Evolutionary conservation across 2,888 invertebrate genomes (phyloP).

Genomic region (Arrhopalites spinosus): DNA sequence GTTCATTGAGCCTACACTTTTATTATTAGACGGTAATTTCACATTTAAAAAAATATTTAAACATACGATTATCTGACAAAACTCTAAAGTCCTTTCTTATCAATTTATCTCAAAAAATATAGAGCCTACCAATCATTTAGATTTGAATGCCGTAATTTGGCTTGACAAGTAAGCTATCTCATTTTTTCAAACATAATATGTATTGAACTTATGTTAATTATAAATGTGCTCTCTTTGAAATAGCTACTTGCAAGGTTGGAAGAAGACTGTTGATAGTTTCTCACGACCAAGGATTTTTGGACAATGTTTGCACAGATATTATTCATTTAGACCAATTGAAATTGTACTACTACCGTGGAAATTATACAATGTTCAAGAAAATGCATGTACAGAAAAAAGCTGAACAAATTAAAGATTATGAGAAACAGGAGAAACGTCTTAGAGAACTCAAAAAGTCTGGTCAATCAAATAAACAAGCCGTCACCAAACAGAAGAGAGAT

Average conservation of each 20-base stretch:
- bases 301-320: conserved; percentile 84
- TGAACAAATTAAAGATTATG: conserved; percentile 95
- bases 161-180: conserved; percentile 81
- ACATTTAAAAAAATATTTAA: no score
- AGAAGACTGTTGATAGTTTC: conserved; percentile 97
- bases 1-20: conserved; percentile 94
- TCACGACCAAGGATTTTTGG: conserved; percentile 99
- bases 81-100: no score
- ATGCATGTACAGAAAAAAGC: conserved; percentile 96
- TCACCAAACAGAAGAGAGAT: conserved; percentile 57
- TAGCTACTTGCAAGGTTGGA: conserved; percentile 92
- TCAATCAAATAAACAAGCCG: conserved; percentile 92
- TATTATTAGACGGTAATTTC: conserved; percentile 88
- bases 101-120: no score
- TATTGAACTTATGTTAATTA: no score
- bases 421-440: conserved; percentile 96
- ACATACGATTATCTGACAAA: no score
- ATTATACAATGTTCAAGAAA: conserved; percentile 91
- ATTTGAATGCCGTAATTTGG: conserved; percentile 99
- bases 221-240: no score
- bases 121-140: conserved; percentile 97
- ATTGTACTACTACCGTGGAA: conserved; percentile 95
- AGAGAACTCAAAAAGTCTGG: conserved; percentile 94
- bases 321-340: conserved; percentile 95
- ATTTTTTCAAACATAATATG: neutral